Percentiles rank a stretch among this genome's conserved stretches.
These are phyloP conservation scores for Chaetops frenatus DNA, from an alignment of 2,113 vertebrate genomes.

Conservation along the genomic window DNA sequence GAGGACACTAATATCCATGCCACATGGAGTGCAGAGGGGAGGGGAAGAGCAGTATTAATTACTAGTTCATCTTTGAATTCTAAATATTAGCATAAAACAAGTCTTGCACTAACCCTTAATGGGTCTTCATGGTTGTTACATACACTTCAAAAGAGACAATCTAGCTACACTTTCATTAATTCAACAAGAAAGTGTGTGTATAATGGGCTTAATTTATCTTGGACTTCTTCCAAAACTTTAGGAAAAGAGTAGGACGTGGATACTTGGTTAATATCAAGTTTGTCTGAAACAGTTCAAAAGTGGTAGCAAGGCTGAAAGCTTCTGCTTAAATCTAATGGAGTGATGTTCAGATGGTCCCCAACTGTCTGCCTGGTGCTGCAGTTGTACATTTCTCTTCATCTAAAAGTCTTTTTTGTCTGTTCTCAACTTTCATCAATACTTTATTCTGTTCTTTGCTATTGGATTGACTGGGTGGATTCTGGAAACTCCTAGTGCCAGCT, in stretches of 20 bases:
- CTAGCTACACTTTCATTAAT: conserved; percentile 18
- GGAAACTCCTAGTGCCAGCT: background rate
- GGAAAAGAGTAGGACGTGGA: background rate
- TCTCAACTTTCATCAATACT: background rate
- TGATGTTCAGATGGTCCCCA: background rate
- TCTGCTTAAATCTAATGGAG: background rate
- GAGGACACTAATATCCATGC: conserved; percentile 46
- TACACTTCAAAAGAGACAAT: conserved; percentile 38
- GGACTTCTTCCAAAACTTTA: conserved; percentile 30
- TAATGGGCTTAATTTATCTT: conserved; percentile 43
- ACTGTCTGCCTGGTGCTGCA: background rate
- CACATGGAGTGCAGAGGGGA: background rate
- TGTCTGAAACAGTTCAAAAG: conserved; percentile 16
- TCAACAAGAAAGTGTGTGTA: conserved; percentile 4
- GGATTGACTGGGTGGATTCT: background rate
- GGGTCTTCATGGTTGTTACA: conserved; percentile 2
- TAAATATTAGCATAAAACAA: conserved; percentile 50
- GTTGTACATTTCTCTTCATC: background rate
- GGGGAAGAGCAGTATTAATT: conserved; percentile 43
- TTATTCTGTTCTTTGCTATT: background rate
- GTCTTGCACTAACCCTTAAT: background rate
- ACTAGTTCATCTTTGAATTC: conserved; percentile 45
- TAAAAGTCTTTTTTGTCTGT: background rate
- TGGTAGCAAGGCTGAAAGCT: conserved; percentile 3
- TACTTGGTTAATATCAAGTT: conserved; percentile 36